Evolutionary conservation across 2,888 invertebrate genomes (phyloP).

Genomic region (Amphipoea oculea): DNA sequence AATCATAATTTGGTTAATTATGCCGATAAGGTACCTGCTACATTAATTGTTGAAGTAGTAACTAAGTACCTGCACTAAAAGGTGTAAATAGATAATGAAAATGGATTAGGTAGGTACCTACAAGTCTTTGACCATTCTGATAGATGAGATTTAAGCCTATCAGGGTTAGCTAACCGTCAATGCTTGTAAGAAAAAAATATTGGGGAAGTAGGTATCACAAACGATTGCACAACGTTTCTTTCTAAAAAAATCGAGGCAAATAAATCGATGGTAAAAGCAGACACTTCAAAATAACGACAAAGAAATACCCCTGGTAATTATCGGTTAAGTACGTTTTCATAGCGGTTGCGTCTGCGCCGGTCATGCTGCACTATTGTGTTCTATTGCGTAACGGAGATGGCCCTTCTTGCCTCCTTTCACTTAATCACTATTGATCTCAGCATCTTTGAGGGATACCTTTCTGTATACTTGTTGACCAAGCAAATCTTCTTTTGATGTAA

Average conservation of each 20-base stretch:
- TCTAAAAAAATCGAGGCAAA: not conserved
- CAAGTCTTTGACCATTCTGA: too few relatives aligned
- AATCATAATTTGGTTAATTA: not conserved
- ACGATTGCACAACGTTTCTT: not conserved
- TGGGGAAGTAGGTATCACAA: conserved; percentile 6
- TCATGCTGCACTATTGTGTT: conserved; percentile 32
- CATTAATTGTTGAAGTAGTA: not conserved
- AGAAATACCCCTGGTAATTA: conserved; percentile 11
- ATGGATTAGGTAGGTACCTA: not conserved
- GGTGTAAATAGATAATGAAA: not conserved
- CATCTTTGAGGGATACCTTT: conserved; percentile 11
- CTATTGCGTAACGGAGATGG: conserved; percentile 45
- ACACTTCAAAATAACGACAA: not conserved
- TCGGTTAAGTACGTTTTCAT: conserved; percentile 27
- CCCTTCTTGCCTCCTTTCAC: conserved; percentile 60
- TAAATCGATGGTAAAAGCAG: not conserved
- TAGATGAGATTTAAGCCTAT: not conserved
- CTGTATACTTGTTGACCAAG: conserved; percentile 1
- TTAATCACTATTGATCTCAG: conserved; percentile 18
- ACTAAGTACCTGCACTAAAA: not conserved
- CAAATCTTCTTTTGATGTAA: not conserved
- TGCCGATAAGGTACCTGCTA: not conserved
- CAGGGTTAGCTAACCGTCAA: not conserved
- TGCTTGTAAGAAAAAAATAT: not conserved
- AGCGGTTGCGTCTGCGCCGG: conserved; percentile 20